Base-by-base conservation (phyloP, 2,888 invertebrate genomes). In the Drosophila neutralis region DNA sequence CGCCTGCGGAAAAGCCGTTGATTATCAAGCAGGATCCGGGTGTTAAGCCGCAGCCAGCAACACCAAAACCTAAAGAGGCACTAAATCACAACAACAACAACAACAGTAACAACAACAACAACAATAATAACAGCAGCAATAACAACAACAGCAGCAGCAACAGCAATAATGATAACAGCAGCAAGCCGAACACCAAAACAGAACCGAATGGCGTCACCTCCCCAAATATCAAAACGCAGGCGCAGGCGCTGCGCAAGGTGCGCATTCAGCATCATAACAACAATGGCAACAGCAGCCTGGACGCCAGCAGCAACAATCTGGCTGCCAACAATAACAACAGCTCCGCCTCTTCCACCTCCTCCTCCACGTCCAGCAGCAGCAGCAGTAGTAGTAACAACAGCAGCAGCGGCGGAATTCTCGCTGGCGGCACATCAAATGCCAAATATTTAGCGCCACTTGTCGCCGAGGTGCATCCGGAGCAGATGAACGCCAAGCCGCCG, bases 401-500 rank as follows among this genome's bases (percentile, higher is more conserved):
- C 31, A 68, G 69, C 36, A 65, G 71, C 53, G 73, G 60, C 36
- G 64, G 61, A 66, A 78, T 78, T 31, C 56, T 87, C 77, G 77
- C 81, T 7, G 89, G 87, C 2, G 81, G 83, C 45, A 81, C 89
- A 61, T 79, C 91, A 49, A 84, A 89, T 66, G 75, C 87, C 5
- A 92, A 92, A 82, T 92, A 92, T 69, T 82, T 92, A 54, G 91
- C 92, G 8, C 92, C 92, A 2, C 77, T 92, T 45, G 92, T 92
- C 24, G 92, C 92, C 27, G 92, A 92, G 71, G 92, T 92, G 36
- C 92, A 92, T 86, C 92, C 92, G 0, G 92, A 92, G 66, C 92
- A 92, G 79, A 82, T 92, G 58, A 91, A 77, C 56, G 77, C 78
- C n/a, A 80, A 82, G 62, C 78, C 86, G 38, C 72, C 82, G 36